phyloP scores from a whole-genome alignment of 2,888 invertebrate species.

The Thumatha senex region DNA sequence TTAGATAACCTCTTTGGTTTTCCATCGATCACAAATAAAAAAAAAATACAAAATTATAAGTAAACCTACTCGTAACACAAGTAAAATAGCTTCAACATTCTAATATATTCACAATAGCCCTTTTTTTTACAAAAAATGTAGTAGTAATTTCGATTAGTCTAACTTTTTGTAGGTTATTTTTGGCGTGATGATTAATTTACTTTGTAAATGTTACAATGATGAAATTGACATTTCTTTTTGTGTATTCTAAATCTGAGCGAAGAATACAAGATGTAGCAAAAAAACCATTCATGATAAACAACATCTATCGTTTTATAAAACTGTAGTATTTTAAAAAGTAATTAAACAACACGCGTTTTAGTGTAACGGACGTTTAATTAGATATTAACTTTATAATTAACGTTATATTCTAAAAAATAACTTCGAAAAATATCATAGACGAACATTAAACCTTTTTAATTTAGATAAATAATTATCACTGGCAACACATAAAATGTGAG shows the following conservation, averaged over 20 bases:
- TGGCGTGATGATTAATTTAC: conserved; percentile 19
- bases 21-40: not conserved
- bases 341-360: conserved; percentile 11
- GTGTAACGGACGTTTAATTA: conserved; percentile 49
- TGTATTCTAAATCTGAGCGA: not conserved
- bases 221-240: not conserved
- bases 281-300: not conserved
- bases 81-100: too few relatives aligned
- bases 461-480: conserved; percentile 29
- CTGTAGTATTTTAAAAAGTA: conserved; percentile 24
- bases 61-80: too few relatives aligned
- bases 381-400: conserved; percentile 45
- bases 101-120: not conserved
- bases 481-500: conserved; percentile 62
- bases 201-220: conserved; percentile 16
- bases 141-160: conserved; percentile 14
- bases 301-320: not conserved
- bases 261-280: not conserved
- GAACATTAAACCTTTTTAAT: conserved; percentile 17
- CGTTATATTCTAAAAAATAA: conserved; percentile 27
- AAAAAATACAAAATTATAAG: too few relatives aligned
- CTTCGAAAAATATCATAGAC: conserved; percentile 29
- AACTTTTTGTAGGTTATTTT: conserved; percentile 31
- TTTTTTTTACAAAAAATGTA: not conserved
- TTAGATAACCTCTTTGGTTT: not conserved